Base-by-base conservation (phyloP, 2,113 vertebrate species). In the Apistogramma diplotaenia region DNA sequence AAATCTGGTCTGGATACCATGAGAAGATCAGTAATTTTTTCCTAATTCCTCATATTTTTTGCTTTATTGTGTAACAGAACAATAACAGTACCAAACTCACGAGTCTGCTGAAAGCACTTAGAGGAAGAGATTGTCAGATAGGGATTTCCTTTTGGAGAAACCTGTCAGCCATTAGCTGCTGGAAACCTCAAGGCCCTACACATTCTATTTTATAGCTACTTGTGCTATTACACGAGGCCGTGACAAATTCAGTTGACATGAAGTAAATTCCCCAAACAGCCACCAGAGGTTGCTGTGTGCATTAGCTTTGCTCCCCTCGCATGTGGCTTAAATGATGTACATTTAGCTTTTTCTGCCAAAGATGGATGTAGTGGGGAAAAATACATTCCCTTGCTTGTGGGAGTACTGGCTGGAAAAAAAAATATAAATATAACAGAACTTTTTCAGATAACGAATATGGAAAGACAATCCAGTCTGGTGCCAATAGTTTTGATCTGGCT, bases 221-320 rank as follows among this genome's bases (percentile, higher is more conserved):
- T 51, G 25, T 74, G 62, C 85, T 73, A 65, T 83, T 82, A 80
- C 76, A 74, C 59, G 29, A 83, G 60, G 13, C 58, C 37, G 16
- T 54, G 73, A 74, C 49, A 51, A 55, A 61, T 74, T 33, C 16
- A 59, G 35, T 23, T 33, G 51, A n/a, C 56, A 31, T 43, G 53
- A 33, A 15, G 33, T 46, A 2, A 65, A 1, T 88, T 72, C 85
- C 53, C 58, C 13, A 19, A 46, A 9, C 29, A 25, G 25, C 92
- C 95, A 94, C 90, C 86, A 95, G 95, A 93, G 91, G 92, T 21
- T 57, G 90, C 93, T 92, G 89, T 92, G 58, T 59, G 57, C 93
- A 87, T 91, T 84, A 51, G 6, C 5, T 82, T 78, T 65, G 8
- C 61, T 81, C 77, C 8, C 5, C 4, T 1, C 58, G 40, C 13